Evolutionary conservation across 2,113 vertebrate genomes (phyloP), one percentile per base, ranked within the genome.

Genomic region (Austrofundulus limnaeus): DNA sequence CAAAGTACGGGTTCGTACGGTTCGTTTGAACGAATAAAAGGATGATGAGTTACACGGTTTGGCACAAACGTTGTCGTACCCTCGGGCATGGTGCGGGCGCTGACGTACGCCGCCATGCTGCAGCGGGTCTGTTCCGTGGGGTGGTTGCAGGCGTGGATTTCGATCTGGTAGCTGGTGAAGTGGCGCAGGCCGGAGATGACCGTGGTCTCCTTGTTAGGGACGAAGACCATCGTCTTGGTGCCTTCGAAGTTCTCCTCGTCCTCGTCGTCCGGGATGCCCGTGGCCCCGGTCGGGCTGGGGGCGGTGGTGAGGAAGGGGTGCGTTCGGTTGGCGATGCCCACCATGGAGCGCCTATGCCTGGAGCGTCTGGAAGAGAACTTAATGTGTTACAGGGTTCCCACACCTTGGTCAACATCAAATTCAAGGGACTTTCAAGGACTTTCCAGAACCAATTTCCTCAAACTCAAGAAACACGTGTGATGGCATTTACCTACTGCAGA

Each of bases 61-160:
- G 47, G 5, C 24, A 21, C 21, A 49, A 49, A 12, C 34, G 24
- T 8, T 11, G 24, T 37, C 58, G 34, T 69, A 98, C 96, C 94
- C 93, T 97, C 96, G 0, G 97, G 97, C 95, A 98, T 94, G 54
- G 97, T 99, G 84, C 96, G 93, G 34, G 96, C 96, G 1, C 95
- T 98, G 90, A 98, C 95, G 0, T 96, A 98, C 0, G 95, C 94
- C 0, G 96, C 95, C 68, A 97, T 94, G 4, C 97, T 96, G 88
- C 97, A 99, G 69, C 91, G 90, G 0, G 80, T n/a, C 0, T 87
- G 80, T 10, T 94, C 92, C 0, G 77, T 82, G 0, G 89, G 93
- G 5, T 96, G 92, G 91, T 99, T 99, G 83, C 97, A 99, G 9
- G 97, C 97, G 19, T 97, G 95, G 64, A 99, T 90, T 89, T 99